Base-by-base conservation (phyloP, 1,140 invertebrate species). In the Goniozus legneri region DNA sequence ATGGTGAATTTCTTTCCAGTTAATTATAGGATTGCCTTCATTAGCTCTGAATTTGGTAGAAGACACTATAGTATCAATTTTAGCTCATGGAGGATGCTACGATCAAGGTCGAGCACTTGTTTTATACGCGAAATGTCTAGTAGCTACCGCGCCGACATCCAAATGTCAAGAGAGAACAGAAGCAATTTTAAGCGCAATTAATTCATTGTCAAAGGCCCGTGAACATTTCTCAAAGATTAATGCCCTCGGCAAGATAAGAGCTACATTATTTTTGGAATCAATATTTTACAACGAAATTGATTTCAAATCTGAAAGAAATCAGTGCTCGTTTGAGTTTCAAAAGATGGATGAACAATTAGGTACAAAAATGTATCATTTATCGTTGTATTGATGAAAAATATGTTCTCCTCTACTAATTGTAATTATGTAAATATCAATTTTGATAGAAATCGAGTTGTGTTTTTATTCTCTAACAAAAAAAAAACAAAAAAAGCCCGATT, bases 11-110 rank as follows among this genome's bases (percentile, higher is more conserved):
- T 56, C 36, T 58, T 58, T 82, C 0, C 71, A 92, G 73, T 69
- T 92, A 13, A 74, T 84, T 38, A 82, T 91, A 75, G 83, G 83
- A 13, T 81, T 89, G 65, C 81, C 87, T 0, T 79, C 80, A 47
- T 88, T 90, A 71, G 87, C 88, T 0, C 69, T 90, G 15, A 73
- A 78, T 33, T 69, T 90, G 2, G 78, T 91, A 1, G 81, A 88
- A 44, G 80, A 82, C 54, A 80, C 83, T 21, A 80, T 92, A 55
- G 78, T 85, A 0, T 77, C 81, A 32, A 82, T 93, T 32, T 79
- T 92, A 55, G 83, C 87, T 12, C 85, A 93, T 58, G 89, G 89
- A 1, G 85, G 84, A n/a, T 75, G 81, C n/a, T 90, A 84, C 56
- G 89, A 93, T 64, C 81, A 84, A 50, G 88, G 83, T 2, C 82